Evolutionary conservation across 2,888 invertebrate species (phyloP), one percentile per base, ranked within the genome.

Genomic region (Augochlorella aurata): DNA sequence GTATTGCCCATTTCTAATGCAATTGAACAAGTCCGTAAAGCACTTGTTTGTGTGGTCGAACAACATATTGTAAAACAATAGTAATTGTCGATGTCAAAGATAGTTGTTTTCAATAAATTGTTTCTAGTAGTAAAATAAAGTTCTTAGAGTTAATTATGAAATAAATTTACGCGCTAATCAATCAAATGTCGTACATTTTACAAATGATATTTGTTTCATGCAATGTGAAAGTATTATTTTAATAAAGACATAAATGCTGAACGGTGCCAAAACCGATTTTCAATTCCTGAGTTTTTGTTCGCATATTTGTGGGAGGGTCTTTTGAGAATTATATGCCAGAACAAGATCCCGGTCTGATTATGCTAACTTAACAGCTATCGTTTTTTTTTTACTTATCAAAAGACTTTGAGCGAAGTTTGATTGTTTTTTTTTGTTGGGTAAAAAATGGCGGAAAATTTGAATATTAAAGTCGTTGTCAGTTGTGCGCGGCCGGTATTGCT

Each of bases 341-440:
- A 74, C 67, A 74, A 70, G 81, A 81, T 87, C 77, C 77, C 67
- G 44, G 73, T 72, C 80, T 82, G 77, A 86, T 89, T 90, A 89
- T 85, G 82, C 89, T 89, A 89, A 88, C 89, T 90, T 89, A 91
- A 89, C 68, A 79, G 73, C 89, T 90, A 91, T 88, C 80, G 78
- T 63, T 86, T 83, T 79, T 75, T 67, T 88, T 69, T 88, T 83
- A 87, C 88, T 89, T 91, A 89, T 90, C 84, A 90, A 91, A 90
- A 89, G 86, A 85, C 71, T 88, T 91, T 91, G 91, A 92, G 91
- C 92, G 91, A 90, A 88, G 88, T 92, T 92, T 92, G 92, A 92
- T 92, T 92, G 91, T 91, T 90, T 90, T 79, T 61, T 71, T 75
- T 81, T 84, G 82, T 86, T 83, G 86, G 88, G 85, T 90, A 91